Base-by-base conservation (phyloP, 2,888 invertebrate species). In the Pterobdella sp. region DNA sequence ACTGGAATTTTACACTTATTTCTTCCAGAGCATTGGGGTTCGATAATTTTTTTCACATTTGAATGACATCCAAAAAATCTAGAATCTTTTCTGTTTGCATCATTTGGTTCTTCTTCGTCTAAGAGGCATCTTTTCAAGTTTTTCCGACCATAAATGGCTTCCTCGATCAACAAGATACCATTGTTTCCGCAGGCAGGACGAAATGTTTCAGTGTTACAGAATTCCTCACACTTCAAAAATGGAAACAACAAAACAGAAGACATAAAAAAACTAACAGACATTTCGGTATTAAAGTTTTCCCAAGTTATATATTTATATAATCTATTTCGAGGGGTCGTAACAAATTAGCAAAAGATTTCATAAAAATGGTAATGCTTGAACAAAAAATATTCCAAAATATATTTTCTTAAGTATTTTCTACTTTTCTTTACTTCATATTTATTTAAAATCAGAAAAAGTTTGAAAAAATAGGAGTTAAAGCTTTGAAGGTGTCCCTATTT, bases 131-230 rank as follows among this genome's bases (percentile, higher is more conserved):
- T 71, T 10, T 63, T 63, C n/a, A 35, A 34, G 1, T 42, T 32
- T n/a, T 35, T 71, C 10, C 71, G 29, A 31, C 71, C 71, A 63
- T 56, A 71, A 34, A 35, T 18, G 32, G 71, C 71, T 29, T 60
- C 35, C 26, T 1, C 22, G 14, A 71, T 71, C 1, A 32, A 35
- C 29, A 71, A 26, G 26, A 71, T 14, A 35, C 63, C 63, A 29
- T 36, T 60, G 22, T 18, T 60, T 1, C 1, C 34, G 34, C 71
- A 71, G 1, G 26, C 34, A 60, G 71, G 71, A 29, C 63, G 71
- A 31, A 71, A 71, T 14, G 36, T 37, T 34, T 71, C 71, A 26
- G 35, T 34, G 34, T 29, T 35, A 37, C 71, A 71, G 36, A 63
- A 71, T 36, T 71, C 71, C 0, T 71, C 14, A 14, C 49, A 14